Evolutionary conservation across 1,140 invertebrate genomes (phyloP), one percentile per base, ranked within the genome.

Genomic region (Drosophila teissieri): DNA sequence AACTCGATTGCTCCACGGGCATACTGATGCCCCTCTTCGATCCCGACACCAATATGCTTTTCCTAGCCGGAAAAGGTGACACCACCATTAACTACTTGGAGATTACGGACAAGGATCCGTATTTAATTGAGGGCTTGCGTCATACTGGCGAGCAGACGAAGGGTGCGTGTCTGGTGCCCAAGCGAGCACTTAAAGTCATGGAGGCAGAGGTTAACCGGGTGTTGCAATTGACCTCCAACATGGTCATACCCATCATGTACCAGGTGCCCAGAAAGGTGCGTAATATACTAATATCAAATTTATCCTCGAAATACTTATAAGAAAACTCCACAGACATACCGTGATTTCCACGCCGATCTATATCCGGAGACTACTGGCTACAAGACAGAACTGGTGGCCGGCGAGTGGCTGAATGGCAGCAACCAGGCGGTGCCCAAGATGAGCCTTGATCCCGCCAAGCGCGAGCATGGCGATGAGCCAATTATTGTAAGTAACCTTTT

Each of bases 171-270:
- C 88, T 98, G 44, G 95, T 98, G 37, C 97, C 98, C 7, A 99
- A 99, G 93, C 93, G 97, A 79, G 97, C 97, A 2, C 93, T 99
- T 10, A 96, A 97, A 89, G 97, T 99, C 2, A 99, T 99, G 98
- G 96, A 97, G 79, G 97, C 96, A 2, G 98, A 99, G 94, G 97
- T 98, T 2, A 98, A 98, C 93, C 93, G 97, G 80, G 93, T 99
- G 14, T 92, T 98, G 7, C 95, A 98, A 74, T 93, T 99, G 19
- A 96, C 96, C 2, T 96, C 96, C 5, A 95, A 95, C 51, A 95
- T 96, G 73, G 96, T 99, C 19, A 96, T 98, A 90, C 97, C 97
- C 7, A 96, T 98, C 46, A 98, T 97, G 92, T 98, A 98, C 92
- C 97, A 98, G 93, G 97, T 98, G 57, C 98, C 98, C 42, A 94